These are phyloP conservation scores for Euleptes europaea DNA, from an alignment of 2,113 vertebrate species.

Conservation along the genomic window DNA sequence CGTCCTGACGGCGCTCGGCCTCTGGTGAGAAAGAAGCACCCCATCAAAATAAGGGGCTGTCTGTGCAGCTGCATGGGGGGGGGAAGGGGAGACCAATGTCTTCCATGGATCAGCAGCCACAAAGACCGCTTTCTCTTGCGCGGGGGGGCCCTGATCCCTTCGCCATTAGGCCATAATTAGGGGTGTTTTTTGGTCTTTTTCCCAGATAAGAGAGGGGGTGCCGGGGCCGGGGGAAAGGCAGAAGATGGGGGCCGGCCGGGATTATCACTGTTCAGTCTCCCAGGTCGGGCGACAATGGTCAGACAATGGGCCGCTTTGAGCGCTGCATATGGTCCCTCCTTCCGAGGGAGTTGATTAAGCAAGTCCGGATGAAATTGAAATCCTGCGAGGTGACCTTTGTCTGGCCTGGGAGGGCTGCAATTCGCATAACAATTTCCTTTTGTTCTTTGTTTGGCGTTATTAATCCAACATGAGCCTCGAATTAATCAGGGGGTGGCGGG, in stretches of 20 bases:
- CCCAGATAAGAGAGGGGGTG: neutral
- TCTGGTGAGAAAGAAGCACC: neutral
- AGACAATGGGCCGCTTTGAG: constrained; percentile 81
- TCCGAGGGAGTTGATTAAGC: constrained; percentile 85
- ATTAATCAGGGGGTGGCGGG: constrained; percentile 85
- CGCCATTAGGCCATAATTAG: constrained; percentile 70
- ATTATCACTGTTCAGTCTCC: constrained; percentile 75
- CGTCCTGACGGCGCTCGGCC: neutral
- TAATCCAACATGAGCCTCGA: constrained; percentile 90
- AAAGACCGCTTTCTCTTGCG: constrained; percentile 57
- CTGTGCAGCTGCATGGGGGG: constrained; percentile 28
- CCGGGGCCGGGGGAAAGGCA: constrained; percentile 32
- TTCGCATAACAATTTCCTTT: constrained; percentile 90
- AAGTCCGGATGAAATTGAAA: constrained; percentile 87
- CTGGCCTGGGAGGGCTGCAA: constrained; percentile 85
- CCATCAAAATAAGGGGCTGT: constrained; percentile 9
- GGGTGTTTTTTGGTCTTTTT: constrained; percentile 19
- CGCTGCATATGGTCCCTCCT: constrained; percentile 85
- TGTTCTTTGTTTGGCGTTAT: constrained; percentile 89
- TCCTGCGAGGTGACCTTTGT: constrained; percentile 89
- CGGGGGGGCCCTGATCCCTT: constrained; percentile 58
- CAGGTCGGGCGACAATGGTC: constrained; percentile 76
- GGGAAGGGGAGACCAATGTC: neutral
- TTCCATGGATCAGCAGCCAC: constrained; percentile 48
- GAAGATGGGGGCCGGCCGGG: constrained; percentile 70